These are phyloP conservation scores for Sturnira hondurensis DNA, from an alignment of 2,113 vertebrate species.

Conservation along the genomic window DNA sequence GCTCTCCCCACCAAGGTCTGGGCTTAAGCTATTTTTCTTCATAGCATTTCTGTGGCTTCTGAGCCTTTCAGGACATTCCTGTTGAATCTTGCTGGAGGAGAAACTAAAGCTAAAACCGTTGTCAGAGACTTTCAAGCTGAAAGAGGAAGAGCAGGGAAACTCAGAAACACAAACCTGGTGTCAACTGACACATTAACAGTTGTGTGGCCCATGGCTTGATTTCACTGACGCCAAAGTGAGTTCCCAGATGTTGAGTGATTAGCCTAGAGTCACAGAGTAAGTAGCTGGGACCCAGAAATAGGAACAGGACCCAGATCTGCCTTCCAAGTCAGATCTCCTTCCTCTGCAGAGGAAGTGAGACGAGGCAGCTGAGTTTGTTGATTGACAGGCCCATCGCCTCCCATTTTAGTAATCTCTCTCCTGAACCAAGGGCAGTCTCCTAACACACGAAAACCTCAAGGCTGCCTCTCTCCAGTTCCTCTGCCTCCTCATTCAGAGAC, in stretches of 20 bases:
- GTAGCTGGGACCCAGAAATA: background rate
- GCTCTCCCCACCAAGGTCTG: background rate
- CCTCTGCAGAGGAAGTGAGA: background rate
- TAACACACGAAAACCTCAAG: background rate
- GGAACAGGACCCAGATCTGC: background rate
- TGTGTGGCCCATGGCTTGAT: background rate
- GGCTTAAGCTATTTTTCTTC: background rate
- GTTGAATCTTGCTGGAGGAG: background rate
- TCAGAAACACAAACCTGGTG: background rate
- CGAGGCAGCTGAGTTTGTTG: background rate
- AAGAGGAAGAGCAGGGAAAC: background rate
- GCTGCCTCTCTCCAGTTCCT: background rate
- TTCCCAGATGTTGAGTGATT: background rate
- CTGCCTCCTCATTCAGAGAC: background rate
- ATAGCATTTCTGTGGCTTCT: background rate
- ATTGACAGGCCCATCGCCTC: background rate
- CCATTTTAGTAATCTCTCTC: background rate
- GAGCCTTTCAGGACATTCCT: background rate
- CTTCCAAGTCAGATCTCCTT: background rate
- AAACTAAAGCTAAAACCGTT: background rate
- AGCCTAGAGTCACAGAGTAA: background rate
- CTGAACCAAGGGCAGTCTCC: background rate
- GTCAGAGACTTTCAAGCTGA: background rate
- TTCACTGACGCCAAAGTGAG: background rate
- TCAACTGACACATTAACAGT: background rate